Percentiles rank a stretch among this genome's conserved stretches.
Evolutionary conservation across 2,113 vertebrate genomes (phyloP).

Genomic region (Psilopsiagon aurifrons): DNA sequence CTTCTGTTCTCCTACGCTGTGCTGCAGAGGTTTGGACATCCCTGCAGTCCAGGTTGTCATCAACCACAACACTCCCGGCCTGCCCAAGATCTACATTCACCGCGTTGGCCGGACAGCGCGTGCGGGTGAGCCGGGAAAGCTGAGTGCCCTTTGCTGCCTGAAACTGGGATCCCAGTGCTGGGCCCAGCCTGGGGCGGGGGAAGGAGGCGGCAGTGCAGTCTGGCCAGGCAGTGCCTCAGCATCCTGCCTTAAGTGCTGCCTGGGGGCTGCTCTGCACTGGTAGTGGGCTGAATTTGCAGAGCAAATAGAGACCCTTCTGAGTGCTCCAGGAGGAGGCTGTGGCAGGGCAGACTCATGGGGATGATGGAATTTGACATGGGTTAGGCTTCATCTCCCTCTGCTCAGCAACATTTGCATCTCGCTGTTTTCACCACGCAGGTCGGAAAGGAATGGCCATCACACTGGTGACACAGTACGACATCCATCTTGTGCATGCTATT

Average conservation of each 20-base stretch:
- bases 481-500: constrained; percentile 89
- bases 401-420: fast-evolving
- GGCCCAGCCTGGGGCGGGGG: not conserved
- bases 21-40: constrained; percentile 89
- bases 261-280: not conserved
- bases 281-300: not conserved
- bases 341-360: not conserved
- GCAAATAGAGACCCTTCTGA: not conserved
- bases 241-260: not conserved
- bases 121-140: constrained; percentile 79
- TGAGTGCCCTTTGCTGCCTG: fast-evolving
- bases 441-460: constrained; percentile 89
- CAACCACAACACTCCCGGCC: constrained; percentile 94
- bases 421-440: constrained; percentile 67
- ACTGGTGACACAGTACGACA: constrained; percentile 95
- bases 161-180: not conserved
- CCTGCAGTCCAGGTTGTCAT: constrained; percentile 93
- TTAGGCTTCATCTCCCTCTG: not conserved
- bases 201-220: no score
- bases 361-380: fast-evolving
- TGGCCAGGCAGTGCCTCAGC: not conserved
- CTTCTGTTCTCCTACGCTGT: not conserved
- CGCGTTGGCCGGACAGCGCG: constrained; percentile 92
- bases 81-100: constrained; percentile 95
- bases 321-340: fast-evolving